Evolutionary conservation across 1,140 invertebrate genomes (phyloP).

Genomic region (Lepidotrigona ventralis): DNA sequence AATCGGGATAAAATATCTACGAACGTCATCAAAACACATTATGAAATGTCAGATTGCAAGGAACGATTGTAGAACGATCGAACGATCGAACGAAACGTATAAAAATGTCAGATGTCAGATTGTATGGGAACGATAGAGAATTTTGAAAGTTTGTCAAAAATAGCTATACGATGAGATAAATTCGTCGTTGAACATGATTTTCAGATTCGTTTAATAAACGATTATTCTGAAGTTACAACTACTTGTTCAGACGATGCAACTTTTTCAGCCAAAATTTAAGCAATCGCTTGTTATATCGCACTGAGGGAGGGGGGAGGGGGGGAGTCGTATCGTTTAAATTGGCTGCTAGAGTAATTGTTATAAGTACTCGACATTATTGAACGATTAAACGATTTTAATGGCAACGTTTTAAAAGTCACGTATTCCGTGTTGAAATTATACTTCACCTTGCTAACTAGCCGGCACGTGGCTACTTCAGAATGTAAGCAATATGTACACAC

Average conservation of each 20-base stretch:
- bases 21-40: neutral
- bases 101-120: neutral
- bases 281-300: too few relatives aligned
- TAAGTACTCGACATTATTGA: neutral
- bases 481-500: neutral
- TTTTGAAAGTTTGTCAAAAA: neutral
- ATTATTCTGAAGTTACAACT: too few relatives aligned
- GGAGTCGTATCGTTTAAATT: too few relatives aligned
- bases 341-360: accelerated
- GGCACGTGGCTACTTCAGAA: constrained; percentile 1
- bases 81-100: too few relatives aligned
- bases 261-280: too few relatives aligned
- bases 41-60: neutral
- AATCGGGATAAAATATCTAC: too few relatives aligned
- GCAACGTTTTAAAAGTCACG: neutral
- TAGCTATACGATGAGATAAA: neutral
- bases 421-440: neutral
- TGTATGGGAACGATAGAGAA: neutral
- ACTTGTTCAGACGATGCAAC: too few relatives aligned
- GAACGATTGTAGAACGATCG: too few relatives aligned
- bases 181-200: neutral
- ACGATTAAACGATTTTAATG: neutral
- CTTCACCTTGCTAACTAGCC: constrained; percentile 14
- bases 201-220: neutral
- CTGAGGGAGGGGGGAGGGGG: too few relatives aligned